Conservation (phyloP, 2,113 vertebrate species). For the Elanus axillaris region DNA sequence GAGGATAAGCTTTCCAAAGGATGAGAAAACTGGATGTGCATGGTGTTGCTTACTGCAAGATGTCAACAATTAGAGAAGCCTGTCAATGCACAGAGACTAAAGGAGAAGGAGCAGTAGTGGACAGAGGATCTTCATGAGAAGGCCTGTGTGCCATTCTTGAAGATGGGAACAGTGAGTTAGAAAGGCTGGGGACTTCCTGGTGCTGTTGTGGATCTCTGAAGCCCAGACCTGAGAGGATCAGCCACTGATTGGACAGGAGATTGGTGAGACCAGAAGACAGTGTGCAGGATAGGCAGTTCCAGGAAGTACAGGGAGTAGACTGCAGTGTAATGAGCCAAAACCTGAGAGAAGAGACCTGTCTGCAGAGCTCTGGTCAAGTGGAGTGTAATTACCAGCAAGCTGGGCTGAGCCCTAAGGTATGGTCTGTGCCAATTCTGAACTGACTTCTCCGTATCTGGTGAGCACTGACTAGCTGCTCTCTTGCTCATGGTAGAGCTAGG, state of each 20-base stretch:
- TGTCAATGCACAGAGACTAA: neutral
- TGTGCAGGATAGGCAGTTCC: neutral
- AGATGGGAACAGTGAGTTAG: neutral
- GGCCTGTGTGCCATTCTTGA: neutral
- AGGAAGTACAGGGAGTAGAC: no score
- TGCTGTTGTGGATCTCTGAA: neutral
- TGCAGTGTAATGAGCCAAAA: neutral
- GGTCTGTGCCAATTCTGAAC: neutral
- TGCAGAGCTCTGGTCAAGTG: neutral
- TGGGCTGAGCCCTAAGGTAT: neutral
- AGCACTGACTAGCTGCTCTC: conserved; percentile 74
- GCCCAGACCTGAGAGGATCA: neutral
- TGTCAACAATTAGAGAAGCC: neutral
- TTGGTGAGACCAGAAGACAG: neutral
- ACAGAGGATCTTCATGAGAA: neutral
- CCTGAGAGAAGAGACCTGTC: neutral
- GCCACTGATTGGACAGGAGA: neutral
- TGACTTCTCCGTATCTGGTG: neutral
- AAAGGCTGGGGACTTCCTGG: neutral
- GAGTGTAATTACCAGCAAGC: no score
- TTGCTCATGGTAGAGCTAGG: conserved; percentile 74
- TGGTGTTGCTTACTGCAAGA: neutral
- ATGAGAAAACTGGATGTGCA: neutral
- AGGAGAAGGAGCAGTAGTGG: neutral
- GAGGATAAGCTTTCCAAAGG: neutral